A percentile compares a stretch with the other conserved stretches of the same genome.
Conservation (phyloP, 2,797 vertebrate genomes). For the Adrianichthys oophorus region DNA sequence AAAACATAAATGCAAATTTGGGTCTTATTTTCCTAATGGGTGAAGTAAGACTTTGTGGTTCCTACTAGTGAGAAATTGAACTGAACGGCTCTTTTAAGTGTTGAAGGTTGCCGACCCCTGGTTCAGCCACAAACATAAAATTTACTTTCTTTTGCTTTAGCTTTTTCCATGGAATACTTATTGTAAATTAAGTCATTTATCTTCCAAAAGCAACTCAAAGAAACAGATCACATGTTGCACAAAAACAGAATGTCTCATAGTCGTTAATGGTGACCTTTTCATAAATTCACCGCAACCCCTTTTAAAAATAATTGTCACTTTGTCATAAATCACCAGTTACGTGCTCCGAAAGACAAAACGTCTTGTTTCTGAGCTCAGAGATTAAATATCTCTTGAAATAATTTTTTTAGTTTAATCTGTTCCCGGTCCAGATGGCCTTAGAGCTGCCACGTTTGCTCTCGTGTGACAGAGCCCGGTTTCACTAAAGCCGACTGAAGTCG, state of each 20-base stretch:
- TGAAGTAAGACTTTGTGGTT: too few relatives aligned
- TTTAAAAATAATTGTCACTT: not conserved
- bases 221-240: too few relatives aligned
- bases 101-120: too few relatives aligned
- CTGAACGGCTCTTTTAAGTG: too few relatives aligned
- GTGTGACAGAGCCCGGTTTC: conserved; percentile 46
- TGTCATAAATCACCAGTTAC: not conserved
- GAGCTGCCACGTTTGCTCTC: conserved; percentile 54
- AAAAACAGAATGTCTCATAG: not conserved
- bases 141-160: too few relatives aligned
- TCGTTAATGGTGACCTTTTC: conserved; percentile 1
- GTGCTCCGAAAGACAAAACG: conserved; percentile 23
- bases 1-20: not conserved
- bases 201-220: too few relatives aligned
- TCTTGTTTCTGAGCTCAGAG: conserved; percentile 21
- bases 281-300: conserved; percentile 6
- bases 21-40: too few relatives aligned
- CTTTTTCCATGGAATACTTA: too few relatives aligned
- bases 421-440: conserved; percentile 67
- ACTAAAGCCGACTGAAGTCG: conserved; percentile 57
- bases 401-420: conserved; percentile 60
- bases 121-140: too few relatives aligned
- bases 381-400: conserved; percentile 39
- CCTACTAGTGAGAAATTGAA: too few relatives aligned
- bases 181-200: too few relatives aligned